These are phyloP conservation scores for Gortyna flavago DNA, from an alignment of 2,888 invertebrate genomes.

Conservation along the genomic window DNA sequence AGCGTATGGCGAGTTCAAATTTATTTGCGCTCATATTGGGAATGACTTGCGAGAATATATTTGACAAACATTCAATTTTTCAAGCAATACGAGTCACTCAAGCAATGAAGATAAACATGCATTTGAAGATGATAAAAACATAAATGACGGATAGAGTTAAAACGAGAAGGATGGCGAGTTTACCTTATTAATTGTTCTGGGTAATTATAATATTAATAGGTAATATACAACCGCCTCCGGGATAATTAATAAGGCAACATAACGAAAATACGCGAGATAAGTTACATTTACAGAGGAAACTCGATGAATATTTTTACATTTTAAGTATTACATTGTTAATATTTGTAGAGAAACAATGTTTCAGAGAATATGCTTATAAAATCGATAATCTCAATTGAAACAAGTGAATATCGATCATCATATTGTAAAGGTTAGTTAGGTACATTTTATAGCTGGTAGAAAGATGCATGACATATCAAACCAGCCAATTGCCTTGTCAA, in stretches of 20 bases:
- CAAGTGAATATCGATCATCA: neutral
- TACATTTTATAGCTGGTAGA: neutral
- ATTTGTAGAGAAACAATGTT: neutral
- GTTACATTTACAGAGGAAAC: slow-evolving; percentile 19
- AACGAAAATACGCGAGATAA: slow-evolving; percentile 3
- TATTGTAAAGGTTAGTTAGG: neutral
- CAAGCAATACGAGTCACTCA: slow-evolving; percentile 23
- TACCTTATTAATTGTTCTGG: slow-evolving; percentile 30
- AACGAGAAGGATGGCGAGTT: slow-evolving; percentile 15
- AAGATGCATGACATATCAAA: neutral
- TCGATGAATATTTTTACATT: slow-evolving; percentile 32
- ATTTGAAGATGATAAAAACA: slow-evolving; percentile 12
- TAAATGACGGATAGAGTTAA: neutral
- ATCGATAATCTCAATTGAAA: neutral
- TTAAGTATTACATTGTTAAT: neutral
- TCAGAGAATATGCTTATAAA: neutral
- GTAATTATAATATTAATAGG: slow-evolving; percentile 52
- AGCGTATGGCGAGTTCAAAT: slow-evolving; percentile 19
- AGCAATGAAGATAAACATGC: slow-evolving; percentile 32
- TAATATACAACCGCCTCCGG: slow-evolving; percentile 26
- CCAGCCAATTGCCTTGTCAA: neutral
- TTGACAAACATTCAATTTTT: neutral
- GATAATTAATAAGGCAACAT: slow-evolving; percentile 49
- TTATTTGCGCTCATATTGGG: slow-evolving; percentile 7
- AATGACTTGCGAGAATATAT: slow-evolving; percentile 37